Conservation (phyloP, 2,888 invertebrate genomes). For the Sarcophaga subvicina region DNA sequence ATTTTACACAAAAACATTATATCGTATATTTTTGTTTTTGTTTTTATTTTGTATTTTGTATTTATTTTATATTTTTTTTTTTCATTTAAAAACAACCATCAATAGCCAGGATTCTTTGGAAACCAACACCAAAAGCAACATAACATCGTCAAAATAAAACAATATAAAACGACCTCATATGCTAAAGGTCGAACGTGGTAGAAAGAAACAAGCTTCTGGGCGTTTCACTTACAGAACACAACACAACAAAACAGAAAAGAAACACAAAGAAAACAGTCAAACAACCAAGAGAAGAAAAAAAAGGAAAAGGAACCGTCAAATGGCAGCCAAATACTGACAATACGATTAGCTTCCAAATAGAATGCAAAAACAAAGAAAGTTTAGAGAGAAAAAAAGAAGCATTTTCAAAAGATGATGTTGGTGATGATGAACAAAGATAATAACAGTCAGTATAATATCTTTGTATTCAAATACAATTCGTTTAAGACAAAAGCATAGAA, state of each 20-base stretch:
- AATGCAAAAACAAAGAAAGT: slow-evolving; percentile 14
- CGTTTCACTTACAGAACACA: slow-evolving; percentile 61
- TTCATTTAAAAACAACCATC: slow-evolving; percentile 27
- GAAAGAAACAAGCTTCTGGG: slow-evolving; percentile 70
- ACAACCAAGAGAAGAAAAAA: slow-evolving; percentile 39
- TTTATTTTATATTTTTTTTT: background rate
- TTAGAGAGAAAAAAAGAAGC: slow-evolving; percentile 27
- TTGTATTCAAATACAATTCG: slow-evolving; percentile 41
- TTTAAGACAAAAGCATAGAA: background rate
- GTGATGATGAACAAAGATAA: slow-evolving; percentile 49
- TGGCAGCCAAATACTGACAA: slow-evolving; percentile 55
- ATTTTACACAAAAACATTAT: slow-evolving; percentile 49
- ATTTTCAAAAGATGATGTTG: slow-evolving; percentile 10
- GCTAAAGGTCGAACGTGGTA: slow-evolving; percentile 68
- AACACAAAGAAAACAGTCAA: slow-evolving; percentile 36
- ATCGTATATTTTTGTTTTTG: slow-evolving; percentile 1
- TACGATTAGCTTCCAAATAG: slow-evolving; percentile 60
- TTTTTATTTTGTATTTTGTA: background rate
- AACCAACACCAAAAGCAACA: slow-evolving; percentile 38
- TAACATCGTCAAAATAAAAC: slow-evolving; percentile 20
- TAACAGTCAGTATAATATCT: slow-evolving; percentile 34
- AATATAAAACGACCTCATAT: slow-evolving; percentile 63
- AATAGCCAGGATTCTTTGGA: slow-evolving; percentile 59
- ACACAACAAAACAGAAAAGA: slow-evolving; percentile 19
- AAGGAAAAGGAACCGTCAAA: slow-evolving; percentile 58